Evolutionary conservation across 2,113 vertebrate species (phyloP).

Genomic region (Burhinus oedicnemus): DNA sequence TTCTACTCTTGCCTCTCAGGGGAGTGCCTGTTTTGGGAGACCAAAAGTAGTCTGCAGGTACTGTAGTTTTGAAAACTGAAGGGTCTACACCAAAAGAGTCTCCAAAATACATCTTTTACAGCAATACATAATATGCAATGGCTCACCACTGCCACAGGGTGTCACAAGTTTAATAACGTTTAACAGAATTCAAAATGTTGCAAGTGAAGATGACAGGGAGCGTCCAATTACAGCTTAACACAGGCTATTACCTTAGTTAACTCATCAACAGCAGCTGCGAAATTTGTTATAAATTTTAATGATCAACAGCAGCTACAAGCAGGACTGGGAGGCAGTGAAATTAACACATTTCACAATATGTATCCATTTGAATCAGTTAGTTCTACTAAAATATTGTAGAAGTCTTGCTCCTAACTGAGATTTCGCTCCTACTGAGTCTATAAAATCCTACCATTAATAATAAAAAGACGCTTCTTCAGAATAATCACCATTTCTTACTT

Average conservation of each 20-base stretch:
- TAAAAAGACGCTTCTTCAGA: not conserved
- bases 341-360: not conserved
- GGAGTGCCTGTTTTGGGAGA: not conserved
- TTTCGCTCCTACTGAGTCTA: not conserved
- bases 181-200: not conserved
- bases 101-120: not conserved
- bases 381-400: not conserved
- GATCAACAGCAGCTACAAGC: constrained; percentile 14
- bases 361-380: not conserved
- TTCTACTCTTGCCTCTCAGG: not conserved
- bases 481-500: not conserved
- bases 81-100: not conserved
- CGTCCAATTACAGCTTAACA: not conserved
- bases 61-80: not conserved
- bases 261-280: constrained; percentile 5
- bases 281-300: constrained; percentile 32
- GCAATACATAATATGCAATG: not conserved
- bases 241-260: not conserved
- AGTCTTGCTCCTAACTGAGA: not conserved
- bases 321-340: not conserved
- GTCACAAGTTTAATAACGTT: constrained; percentile 69
- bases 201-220: not conserved
- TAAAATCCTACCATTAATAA: not conserved
- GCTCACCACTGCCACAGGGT: constrained; percentile 64
- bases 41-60: not conserved